phyloP scores from a whole-genome alignment of 2,797 vertebrate species.

The Leuciscus waleckii region DNA sequence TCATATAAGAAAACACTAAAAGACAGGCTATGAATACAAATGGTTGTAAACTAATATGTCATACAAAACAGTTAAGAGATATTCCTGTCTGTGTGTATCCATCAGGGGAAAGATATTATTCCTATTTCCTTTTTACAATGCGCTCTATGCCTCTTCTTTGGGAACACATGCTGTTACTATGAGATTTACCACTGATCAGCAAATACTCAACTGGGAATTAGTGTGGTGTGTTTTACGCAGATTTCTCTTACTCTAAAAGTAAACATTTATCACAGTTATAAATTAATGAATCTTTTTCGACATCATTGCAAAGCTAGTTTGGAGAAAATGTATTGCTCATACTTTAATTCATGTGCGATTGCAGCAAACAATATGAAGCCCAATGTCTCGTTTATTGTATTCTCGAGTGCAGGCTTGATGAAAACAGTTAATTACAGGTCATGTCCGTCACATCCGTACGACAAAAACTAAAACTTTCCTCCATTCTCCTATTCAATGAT shows the following conservation, averaged over 20 bases:
- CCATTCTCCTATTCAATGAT: not conserved
- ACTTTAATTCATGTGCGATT: slow-evolving; percentile 5
- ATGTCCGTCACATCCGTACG: not conserved
- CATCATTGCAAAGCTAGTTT: not conserved
- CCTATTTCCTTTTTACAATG: not conserved
- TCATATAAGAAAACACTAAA: slow-evolving; percentile 78
- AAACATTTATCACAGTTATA: slow-evolving; percentile 5
- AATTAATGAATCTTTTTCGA: not conserved
- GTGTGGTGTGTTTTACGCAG: not conserved
- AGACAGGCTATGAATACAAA: slow-evolving; percentile 81
- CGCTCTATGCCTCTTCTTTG: not conserved
- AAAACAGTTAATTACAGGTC: slow-evolving; percentile 8
- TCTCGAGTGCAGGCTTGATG: slow-evolving; percentile 23
- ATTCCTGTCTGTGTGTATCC: slow-evolving; percentile 22
- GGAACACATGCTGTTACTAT: not conserved
- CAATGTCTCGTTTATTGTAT: slow-evolving; percentile 19
- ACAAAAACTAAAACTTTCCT: not conserved
- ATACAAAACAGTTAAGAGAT: slow-evolving; percentile 50
- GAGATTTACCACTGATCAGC: slow-evolving; percentile 14
- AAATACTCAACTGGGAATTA: slow-evolving; percentile 1
- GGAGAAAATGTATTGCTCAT: slow-evolving; percentile 8
- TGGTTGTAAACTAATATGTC: slow-evolving; percentile 68
- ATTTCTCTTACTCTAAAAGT: not conserved
- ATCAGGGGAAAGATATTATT: slow-evolving; percentile 15
- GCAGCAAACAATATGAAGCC: slow-evolving; percentile 2